Base-by-base conservation (phyloP, 2,797 vertebrate genomes). In the Diglossa cyanea region DNA sequence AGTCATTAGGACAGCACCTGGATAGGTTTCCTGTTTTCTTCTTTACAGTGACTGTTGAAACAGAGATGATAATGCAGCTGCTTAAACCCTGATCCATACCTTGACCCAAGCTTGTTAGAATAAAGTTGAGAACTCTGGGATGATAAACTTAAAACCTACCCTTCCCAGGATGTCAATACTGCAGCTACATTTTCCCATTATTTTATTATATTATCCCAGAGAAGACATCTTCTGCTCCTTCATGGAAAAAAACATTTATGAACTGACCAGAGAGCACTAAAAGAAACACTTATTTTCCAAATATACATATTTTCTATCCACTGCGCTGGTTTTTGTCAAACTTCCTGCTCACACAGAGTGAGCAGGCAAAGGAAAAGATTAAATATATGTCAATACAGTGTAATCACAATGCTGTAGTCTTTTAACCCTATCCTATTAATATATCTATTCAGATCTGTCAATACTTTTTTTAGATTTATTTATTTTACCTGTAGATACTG, bases 391-490 rank as follows among this genome's bases (percentile, higher is more conserved):
- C 23, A 74, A 26, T 35, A 61, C 8, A 63, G 39, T 35, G 30
- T 45, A 93, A 67, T 9, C 11, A 42, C 1, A 4, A 57, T 9
- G 21, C 6, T 67, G 15, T 15, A 50, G 45, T 42, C 33, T 50
- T 92, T 81, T 62, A 84, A 67, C 5, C 3, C 6, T 37, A 13
- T 53, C 17, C 73, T 67, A 47, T 5, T 57, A 53, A 47, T 54
- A 12, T 4, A 26, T 19, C 10, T 70, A 39, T 13, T 13, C 17
- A 30, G 7, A 86, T 26, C 12, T 39, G 13, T 39, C 84, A 66
- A 30, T 60, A 45, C 0, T 0, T 26, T 54, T 30, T n/a, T 10
- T 3, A 10, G 19, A 53, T 24, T 66, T 45, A 18, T 47, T 51
- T 60, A 30, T 57, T 73, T 74, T 48, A 70, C 11, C 18, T 62